These are phyloP conservation scores for Dicerorhinus sumatrensis DNA, from an alignment of 2,113 vertebrate genomes.

Conservation along the genomic window DNA sequence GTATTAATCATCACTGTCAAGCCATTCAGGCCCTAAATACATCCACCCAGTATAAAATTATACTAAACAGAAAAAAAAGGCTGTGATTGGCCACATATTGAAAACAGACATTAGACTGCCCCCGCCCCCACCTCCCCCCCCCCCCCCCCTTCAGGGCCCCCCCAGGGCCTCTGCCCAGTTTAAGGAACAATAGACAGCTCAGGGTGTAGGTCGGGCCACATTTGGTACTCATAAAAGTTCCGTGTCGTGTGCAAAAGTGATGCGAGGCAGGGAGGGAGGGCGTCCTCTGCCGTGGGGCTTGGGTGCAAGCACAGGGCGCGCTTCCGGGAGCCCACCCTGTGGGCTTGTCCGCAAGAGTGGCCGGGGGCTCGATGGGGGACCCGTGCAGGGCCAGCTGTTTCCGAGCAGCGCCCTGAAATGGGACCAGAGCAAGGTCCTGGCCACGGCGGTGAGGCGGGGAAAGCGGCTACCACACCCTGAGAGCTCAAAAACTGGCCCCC, in stretches of 20 bases:
- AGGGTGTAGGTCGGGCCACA: accelerated
- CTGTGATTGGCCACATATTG: conserved; percentile 76
- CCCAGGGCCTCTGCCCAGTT: conserved; percentile 63
- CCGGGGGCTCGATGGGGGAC: neutral
- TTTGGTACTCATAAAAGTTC: neutral
- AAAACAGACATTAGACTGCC: conserved; percentile 77
- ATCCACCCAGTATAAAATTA: conserved; percentile 87
- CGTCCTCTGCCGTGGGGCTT: neutral
- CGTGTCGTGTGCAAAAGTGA: neutral
- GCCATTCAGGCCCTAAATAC: conserved; percentile 86
- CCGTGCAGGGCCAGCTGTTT: too few relatives aligned
- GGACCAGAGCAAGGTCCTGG: neutral
- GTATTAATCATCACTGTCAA: conserved; percentile 94
- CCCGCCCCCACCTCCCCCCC: conserved; percentile 32
- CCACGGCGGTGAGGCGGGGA: neutral
- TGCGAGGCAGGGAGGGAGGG: accelerated
- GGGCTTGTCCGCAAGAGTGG: neutral
- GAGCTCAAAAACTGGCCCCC: neutral
- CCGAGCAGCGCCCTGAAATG: accelerated
- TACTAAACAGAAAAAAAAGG: conserved; percentile 75
- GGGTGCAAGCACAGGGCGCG: accelerated
- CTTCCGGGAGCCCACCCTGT: neutral
- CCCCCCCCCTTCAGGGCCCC: conserved; percentile 5
- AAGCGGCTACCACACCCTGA: neutral
- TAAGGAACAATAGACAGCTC: conserved; percentile 27